A percentile compares a stretch with the other conserved stretches of the same genome.
Conservation (phyloP, 2,113 vertebrate genomes). For the Eulacestoma nigropectus region DNA sequence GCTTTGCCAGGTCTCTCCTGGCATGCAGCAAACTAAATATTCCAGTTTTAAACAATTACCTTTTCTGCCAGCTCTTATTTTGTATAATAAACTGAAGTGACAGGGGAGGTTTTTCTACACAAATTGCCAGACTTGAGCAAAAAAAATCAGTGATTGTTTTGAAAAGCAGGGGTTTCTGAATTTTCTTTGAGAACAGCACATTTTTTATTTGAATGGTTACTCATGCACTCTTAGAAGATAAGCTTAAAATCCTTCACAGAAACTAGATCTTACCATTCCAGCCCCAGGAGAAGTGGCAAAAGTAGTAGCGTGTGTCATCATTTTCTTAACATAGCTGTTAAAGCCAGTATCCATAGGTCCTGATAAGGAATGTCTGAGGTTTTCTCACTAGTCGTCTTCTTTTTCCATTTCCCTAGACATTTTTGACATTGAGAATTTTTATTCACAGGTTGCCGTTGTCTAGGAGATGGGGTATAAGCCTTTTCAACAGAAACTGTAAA, state of each 20-base stretch:
- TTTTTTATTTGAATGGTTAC: neutral
- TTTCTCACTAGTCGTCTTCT: neutral
- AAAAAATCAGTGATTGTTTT: neutral
- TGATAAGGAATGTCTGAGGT: neutral
- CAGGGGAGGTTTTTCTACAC: neutral
- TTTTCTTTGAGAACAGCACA: neutral
- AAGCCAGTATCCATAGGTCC: neutral
- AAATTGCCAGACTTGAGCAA: neutral
- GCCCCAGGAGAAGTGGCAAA: neutral
- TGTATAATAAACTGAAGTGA: neutral
- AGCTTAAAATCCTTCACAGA: neutral
- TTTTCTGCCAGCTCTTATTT: neutral
- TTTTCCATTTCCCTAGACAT: neutral
- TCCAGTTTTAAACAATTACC: neutral
- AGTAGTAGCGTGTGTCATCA: neutral
- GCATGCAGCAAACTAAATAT: neutral
- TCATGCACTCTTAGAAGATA: neutral
- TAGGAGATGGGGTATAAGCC: neutral
- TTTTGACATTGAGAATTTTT: neutral
- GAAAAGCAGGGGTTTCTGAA: neutral
- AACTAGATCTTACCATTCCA: neutral
- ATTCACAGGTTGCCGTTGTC: neutral
- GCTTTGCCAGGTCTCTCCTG: neutral
- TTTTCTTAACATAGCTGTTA: neutral
- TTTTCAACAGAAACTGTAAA: neutral